These are phyloP conservation scores for Urocynchramus pylzowi DNA, from an alignment of 2,113 vertebrate genomes.

Conservation along the genomic window DNA sequence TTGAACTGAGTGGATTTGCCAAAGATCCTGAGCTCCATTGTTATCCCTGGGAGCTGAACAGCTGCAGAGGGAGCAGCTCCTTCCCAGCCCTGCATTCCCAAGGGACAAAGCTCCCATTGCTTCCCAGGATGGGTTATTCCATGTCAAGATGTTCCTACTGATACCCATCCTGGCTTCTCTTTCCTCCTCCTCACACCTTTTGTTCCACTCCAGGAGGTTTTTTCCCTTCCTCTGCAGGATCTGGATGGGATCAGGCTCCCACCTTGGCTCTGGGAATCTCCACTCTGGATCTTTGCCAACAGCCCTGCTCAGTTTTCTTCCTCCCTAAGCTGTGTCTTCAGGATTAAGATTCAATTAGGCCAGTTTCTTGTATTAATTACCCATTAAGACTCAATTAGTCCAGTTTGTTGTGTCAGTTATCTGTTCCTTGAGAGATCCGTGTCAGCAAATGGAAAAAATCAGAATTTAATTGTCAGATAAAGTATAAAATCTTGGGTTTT, in stretches of 20 bases:
- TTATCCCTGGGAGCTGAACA: background rate
- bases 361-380: background rate
- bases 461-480: background rate
- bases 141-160: background rate
- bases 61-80: background rate
- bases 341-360: background rate
- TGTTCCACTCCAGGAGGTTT: background rate
- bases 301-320: background rate
- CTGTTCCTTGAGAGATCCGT: rapidly evolving
- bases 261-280: background rate
- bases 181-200: background rate
- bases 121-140: background rate
- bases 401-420: background rate
- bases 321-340: background rate
- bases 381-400: background rate
- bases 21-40: background rate
- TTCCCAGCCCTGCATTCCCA: background rate
- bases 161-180: background rate
- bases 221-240: background rate
- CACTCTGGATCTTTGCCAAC: background rate
- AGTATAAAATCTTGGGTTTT: background rate
- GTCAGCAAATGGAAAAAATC: background rate
- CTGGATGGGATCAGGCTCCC: background rate
- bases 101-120: background rate
- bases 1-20: background rate